A percentile compares a stretch with the other conserved stretches of the same genome.
These are phyloP conservation scores for Hyperoodon ampullatus DNA, from an alignment of 2,113 vertebrate species.

Conservation along the genomic window DNA sequence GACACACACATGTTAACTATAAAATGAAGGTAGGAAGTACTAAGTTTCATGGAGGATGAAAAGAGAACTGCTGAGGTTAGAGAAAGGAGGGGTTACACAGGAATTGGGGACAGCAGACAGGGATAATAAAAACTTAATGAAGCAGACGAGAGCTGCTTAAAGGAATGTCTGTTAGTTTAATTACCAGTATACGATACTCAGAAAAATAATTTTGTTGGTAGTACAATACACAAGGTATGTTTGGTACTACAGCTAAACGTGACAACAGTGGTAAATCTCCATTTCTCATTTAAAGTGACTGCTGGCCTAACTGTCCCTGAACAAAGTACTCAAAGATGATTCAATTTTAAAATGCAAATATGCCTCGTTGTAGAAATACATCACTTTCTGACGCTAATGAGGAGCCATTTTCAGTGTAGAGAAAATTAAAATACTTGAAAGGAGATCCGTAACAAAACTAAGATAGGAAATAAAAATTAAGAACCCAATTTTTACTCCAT, in stretches of 20 bases:
- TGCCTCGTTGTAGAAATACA: neutral
- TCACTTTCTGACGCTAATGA: neutral
- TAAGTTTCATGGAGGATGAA: neutral
- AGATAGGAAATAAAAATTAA: conserved; percentile 9
- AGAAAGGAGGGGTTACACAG: neutral
- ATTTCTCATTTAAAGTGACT: neutral
- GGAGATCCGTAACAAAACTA: neutral
- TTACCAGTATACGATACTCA: neutral
- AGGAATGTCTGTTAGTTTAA: neutral
- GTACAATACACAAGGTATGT: neutral
- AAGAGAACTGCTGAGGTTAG: neutral
- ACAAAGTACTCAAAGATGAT: neutral
- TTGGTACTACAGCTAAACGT: neutral
- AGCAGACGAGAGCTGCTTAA: neutral
- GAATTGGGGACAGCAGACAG: neutral
- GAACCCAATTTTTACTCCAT: neutral
- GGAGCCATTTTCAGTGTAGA: neutral
- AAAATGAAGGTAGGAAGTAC: neutral
- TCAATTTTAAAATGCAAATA: neutral
- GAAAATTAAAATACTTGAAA: conserved; percentile 21
- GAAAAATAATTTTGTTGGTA: neutral
- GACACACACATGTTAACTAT: neutral
- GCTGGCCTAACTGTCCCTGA: neutral
- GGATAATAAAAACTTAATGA: neutral
- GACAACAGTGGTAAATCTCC: neutral